These are phyloP conservation scores for Takifugu bimaculatus DNA, from an alignment of 2,113 vertebrate genomes.

Conservation along the genomic window DNA sequence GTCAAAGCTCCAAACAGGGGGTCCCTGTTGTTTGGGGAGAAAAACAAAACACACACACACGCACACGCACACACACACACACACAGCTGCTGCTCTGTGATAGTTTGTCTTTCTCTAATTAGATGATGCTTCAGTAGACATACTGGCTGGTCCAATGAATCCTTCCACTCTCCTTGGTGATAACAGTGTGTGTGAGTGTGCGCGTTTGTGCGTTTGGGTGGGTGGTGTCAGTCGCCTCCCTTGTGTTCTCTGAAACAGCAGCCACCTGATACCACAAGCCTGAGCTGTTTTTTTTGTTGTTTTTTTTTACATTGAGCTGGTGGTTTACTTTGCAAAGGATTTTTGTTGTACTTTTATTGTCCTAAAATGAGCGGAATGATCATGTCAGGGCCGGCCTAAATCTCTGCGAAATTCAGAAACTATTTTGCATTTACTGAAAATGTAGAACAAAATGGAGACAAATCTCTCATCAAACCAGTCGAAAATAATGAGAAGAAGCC, in stretches of 20 bases:
- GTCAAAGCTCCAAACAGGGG: too few species aligned
- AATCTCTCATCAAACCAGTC: too few species aligned
- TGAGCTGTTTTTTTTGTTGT: neutral
- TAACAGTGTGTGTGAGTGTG: conserved; percentile 2
- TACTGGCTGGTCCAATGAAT: conserved; percentile 13
- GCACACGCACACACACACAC: conserved; percentile 2
- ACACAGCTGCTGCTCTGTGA: conserved; percentile 22
- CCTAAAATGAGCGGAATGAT: neutral
- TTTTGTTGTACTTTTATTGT: too few species aligned
- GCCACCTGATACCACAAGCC: conserved; percentile 38
- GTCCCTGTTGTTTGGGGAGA: too few species aligned
- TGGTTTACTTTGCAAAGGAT: neutral
- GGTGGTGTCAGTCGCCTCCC: conserved; percentile 17
- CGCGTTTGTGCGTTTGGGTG: neutral
- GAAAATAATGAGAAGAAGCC: neutral
- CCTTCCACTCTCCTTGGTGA: conserved; percentile 30
- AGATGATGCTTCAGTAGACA: conserved; percentile 44
- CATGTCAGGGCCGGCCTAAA: too few species aligned
- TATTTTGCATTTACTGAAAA: too few species aligned
- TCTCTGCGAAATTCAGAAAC: too few species aligned
- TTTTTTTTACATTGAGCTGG: neutral
- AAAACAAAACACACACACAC: conserved; percentile 1
- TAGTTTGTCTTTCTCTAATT: conserved; percentile 49
- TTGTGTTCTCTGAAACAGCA: conserved; percentile 18
- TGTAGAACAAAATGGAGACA: neutral